Evolutionary conservation across 2,113 vertebrate genomes (phyloP), one percentile per base, ranked within the genome.

Genomic region (Sceloporus tristichus): DNA sequence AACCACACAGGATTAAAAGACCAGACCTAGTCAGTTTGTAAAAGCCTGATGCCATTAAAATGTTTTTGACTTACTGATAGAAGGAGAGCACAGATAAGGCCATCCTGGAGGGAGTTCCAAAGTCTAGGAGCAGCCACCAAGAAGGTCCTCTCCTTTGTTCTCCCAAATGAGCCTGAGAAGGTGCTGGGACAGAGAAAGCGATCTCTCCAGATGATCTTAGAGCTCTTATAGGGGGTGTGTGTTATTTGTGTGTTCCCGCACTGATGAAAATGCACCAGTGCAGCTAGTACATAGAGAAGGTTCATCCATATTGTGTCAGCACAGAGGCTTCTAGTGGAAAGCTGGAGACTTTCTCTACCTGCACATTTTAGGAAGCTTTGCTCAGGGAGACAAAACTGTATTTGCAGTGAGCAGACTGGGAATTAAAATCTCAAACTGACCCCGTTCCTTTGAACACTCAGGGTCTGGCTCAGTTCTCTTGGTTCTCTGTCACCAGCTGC

Each of bases 401-500:
- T 38, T 38, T 2, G 38, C 38, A 76, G 18, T 19, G 34, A 18
- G n/a, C 16, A 76, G 74, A 76, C 74, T 21, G 34, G 74, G 25
- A 5, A 19, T 38, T 48, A 62, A 13, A 62, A 18, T 62, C 59
- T 13, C 59, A 70, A 25, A 70, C 6, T 29, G 9, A 27, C 8
- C 68, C 7, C 0, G 25, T 10, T 70, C 68, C 29, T 29, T 62
- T 62, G 59, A 62, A 62, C 14, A 29, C 68, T 27, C 27, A 29
- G 68, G 21, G 19, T 8, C 13, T 9, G 3, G 54, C 18, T 62
- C 65, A 11, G 40, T 2, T 0, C 1, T 0, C 9, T 74, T 1
- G 1, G 1, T 65, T 54, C 21, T 85, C 59, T 4, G 4, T 16
- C 85, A 1, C 25, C 2, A 40, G 62, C 5, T 0, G 23, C 9